Percentiles rank a stretch among this genome's conserved stretches.
These are phyloP conservation scores for Henicopernis longicauda DNA, from an alignment of 2,113 vertebrate species.

Conservation along the genomic window DNA sequence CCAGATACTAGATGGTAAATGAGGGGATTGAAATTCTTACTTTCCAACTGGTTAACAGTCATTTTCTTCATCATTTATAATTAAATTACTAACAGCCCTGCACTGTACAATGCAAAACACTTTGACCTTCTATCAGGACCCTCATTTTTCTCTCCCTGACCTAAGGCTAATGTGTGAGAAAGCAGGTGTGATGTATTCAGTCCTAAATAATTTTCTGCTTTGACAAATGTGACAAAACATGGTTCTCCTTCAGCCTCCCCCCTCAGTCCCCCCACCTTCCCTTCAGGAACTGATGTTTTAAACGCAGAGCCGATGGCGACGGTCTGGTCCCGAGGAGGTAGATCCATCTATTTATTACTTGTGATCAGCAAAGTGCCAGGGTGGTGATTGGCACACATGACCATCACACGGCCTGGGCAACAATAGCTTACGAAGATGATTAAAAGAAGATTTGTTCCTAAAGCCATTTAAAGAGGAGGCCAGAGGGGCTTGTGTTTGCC, in stretches of 20 bases:
- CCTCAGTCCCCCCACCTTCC: neutral
- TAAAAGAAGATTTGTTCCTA: neutral
- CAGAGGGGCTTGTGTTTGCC: neutral
- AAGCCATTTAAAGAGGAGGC: neutral
- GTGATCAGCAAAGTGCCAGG: neutral
- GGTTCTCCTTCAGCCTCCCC: neutral
- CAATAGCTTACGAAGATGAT: neutral
- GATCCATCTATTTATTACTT: neutral
- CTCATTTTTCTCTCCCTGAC: neutral
- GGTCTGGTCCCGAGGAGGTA: neutral
- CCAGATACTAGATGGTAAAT: neutral
- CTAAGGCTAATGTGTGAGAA: neutral
- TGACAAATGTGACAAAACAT: neutral
- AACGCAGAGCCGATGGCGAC: fast-evolving
- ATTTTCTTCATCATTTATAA: neutral
- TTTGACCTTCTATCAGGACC: neutral
- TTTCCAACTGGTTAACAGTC: neutral
- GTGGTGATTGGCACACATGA: neutral
- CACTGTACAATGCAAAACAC: neutral
- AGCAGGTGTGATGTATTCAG: neutral
- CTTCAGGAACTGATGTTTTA: neutral
- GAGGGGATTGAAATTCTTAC: neutral
- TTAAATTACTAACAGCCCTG: neutral
- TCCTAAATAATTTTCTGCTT: neutral
- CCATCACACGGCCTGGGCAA: neutral